Conservation (phyloP, 2,113 vertebrate species). For the Calyptommatus sinebrachiatus region DNA sequence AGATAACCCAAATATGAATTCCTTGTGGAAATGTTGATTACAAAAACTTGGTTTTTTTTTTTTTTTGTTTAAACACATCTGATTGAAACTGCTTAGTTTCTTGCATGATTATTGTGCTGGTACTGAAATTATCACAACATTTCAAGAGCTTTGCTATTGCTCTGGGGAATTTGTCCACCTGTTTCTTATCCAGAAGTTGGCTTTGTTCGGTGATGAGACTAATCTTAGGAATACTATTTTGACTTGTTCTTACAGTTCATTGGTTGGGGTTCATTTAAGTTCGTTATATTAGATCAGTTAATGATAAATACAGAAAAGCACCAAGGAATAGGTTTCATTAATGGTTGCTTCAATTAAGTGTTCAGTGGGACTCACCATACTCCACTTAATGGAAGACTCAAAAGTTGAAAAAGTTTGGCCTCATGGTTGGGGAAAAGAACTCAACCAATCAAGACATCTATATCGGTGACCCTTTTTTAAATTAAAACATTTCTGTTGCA, state of each 20-base stretch:
- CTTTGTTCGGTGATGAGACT: conserved; percentile 42
- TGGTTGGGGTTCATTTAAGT: conserved; percentile 40
- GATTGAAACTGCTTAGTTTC: conserved; percentile 26
- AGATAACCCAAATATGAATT: conserved; percentile 35
- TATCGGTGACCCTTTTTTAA: no score
- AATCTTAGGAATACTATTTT: conserved; percentile 41
- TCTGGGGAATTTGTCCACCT: conserved; percentile 27
- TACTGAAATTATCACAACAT: not conserved
- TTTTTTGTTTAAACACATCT: conserved; percentile 21
- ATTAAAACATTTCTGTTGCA: no score
- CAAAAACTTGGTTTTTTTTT: conserved; percentile 22
- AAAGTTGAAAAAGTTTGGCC: no score
- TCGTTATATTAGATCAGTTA: conserved; percentile 43
- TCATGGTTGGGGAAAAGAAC: no score
- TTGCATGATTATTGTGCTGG: conserved; percentile 29
- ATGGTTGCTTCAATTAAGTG: not conserved
- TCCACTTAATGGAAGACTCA: no score
- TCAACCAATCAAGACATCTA: no score
- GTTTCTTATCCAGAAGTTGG: conserved; percentile 44
- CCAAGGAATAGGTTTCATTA: conserved; percentile 29
- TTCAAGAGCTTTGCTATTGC: conserved; percentile 31
- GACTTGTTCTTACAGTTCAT: conserved; percentile 44
- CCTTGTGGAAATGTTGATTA: conserved; percentile 35
- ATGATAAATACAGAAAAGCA: conserved; percentile 37
- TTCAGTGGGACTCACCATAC: not conserved